Conservation (phyloP, 2,797 vertebrate genomes). For the Borostomias antarcticus region DNA sequence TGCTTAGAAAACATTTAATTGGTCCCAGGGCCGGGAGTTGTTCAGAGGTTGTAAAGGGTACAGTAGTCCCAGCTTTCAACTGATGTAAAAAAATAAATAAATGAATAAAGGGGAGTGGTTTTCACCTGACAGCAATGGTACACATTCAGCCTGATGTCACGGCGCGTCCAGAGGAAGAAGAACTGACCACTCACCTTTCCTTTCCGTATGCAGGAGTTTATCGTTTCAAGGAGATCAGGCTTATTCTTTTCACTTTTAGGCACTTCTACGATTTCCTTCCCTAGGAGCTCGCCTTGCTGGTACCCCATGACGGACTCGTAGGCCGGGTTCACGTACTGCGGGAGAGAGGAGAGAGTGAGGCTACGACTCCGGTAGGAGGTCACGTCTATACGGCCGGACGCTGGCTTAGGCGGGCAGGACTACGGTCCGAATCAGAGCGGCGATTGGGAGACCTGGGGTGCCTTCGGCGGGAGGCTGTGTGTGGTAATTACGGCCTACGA, state of each 20-base stretch:
- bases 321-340: slow-evolving; percentile 95
- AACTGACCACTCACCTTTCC: slow-evolving; percentile 90
- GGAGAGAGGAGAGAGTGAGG: slow-evolving; percentile 38
- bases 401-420: background rate
- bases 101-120: too few species aligned
- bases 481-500: too few species aligned
- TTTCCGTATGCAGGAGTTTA: slow-evolving; percentile 93
- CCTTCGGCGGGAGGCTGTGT: too few species aligned
- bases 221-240: slow-evolving; percentile 92
- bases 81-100: too few species aligned
- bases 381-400: background rate
- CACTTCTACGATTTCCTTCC: slow-evolving; percentile 95
- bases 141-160: slow-evolving; percentile 12
- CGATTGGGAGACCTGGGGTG: too few species aligned
- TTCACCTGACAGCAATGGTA: too few species aligned
- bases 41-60: too few species aligned
- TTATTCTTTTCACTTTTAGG: slow-evolving; percentile 96
- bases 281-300: slow-evolving; percentile 91
- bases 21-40: background rate
- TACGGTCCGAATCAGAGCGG: too few species aligned
- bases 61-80: too few species aligned
- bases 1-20: too few species aligned
- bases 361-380: too few species aligned
- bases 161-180: background rate
- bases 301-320: slow-evolving; percentile 96